Evolutionary conservation across 2,888 invertebrate species (phyloP).

Genomic region (Cataglyphis cursor): DNA sequence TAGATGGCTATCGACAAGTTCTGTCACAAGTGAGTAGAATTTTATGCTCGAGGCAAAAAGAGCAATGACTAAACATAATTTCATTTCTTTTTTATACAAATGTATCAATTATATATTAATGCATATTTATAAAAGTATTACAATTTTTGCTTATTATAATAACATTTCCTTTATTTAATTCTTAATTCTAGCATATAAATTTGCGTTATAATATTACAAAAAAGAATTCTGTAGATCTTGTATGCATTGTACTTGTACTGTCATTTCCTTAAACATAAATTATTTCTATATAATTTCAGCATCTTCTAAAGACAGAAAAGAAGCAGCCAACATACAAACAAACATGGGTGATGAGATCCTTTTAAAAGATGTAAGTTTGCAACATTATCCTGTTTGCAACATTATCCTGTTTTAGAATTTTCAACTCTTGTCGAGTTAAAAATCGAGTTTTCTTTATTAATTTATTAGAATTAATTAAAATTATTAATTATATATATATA

Average conservation of each 20-base stretch:
- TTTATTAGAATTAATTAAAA: slow-evolving; percentile 31
- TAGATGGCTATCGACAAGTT: slow-evolving; percentile 50
- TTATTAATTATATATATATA: not conserved
- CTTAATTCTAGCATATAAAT: not conserved
- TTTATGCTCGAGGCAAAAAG: not conserved
- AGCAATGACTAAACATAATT: not conserved
- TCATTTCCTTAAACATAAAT: not conserved
- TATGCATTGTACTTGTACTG: not conserved
- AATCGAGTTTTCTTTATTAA: not conserved
- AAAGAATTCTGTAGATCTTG: slow-evolving; percentile 48
- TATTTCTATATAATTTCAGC: slow-evolving; percentile 56
- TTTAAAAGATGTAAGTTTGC: slow-evolving; percentile 67
- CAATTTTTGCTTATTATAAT: not conserved
- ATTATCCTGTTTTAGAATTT: slow-evolving; percentile 11
- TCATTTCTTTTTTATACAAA: not conserved
- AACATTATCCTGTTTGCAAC: slow-evolving; percentile 11
- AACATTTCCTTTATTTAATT: not conserved
- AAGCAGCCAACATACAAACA: not conserved
- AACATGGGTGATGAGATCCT: slow-evolving; percentile 62
- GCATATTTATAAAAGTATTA: not conserved
- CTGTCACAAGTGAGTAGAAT: slow-evolving; percentile 56
- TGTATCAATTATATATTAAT: not conserved
- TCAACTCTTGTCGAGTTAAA: not conserved
- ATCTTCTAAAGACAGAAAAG: slow-evolving; percentile 33
- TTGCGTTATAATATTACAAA: slow-evolving; percentile 40